These are phyloP conservation scores for Theropithecus gelada DNA, from an alignment of 2,113 vertebrate species.

Conservation along the genomic window DNA sequence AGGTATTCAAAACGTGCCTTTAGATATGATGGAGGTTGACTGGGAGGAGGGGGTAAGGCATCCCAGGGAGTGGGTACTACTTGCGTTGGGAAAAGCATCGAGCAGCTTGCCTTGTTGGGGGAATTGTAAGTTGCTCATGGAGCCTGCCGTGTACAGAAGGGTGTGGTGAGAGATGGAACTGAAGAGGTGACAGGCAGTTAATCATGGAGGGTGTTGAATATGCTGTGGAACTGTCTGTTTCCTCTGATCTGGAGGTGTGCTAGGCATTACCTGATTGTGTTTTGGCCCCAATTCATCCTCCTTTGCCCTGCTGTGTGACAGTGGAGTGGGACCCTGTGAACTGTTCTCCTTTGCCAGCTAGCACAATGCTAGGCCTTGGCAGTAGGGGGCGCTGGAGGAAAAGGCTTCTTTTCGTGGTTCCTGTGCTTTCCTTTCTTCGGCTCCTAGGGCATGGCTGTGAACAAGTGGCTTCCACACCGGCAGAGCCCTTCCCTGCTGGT, in stretches of 20 bases:
- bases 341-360: neutral
- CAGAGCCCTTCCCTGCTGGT: neutral
- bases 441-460: neutral
- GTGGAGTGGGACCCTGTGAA: neutral
- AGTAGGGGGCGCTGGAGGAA: neutral
- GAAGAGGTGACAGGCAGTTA: neutral
- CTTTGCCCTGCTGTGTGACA: neutral
- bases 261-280: neutral
- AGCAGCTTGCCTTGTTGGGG: neutral
- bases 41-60: neutral
- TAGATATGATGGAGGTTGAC: neutral
- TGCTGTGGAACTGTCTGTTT: neutral
- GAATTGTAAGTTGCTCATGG: too few species aligned
- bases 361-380: neutral
- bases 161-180: neutral
- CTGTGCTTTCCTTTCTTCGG: neutral
- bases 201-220: too few species aligned
- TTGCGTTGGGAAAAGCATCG: fast-evolving
- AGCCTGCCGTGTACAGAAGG: fast-evolving
- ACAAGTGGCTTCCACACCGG: neutral
- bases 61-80: neutral
- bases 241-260: neutral
- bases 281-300: neutral
- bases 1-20: neutral
- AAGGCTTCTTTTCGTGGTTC: neutral